Percentiles rank a stretch among this genome's conserved stretches.
These are phyloP conservation scores for Dromaius novaehollandiae DNA, from an alignment of 2,113 vertebrate genomes.

Conservation along the genomic window DNA sequence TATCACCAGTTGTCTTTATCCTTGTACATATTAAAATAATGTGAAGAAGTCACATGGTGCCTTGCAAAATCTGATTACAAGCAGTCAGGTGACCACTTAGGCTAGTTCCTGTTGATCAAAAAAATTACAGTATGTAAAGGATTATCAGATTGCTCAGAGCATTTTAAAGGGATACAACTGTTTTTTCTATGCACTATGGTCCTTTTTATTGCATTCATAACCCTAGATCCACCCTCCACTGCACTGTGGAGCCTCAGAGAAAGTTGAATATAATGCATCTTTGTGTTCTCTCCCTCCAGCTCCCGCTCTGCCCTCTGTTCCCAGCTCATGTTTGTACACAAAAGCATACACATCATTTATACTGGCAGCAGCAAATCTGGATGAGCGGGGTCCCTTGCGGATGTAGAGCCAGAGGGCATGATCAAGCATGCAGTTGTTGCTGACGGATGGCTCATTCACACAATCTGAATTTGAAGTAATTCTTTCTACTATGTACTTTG, in stretches of 20 bases:
- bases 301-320: slow-evolving; percentile 2
- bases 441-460: not conserved
- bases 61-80: not conserved
- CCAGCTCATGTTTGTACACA: slow-evolving; percentile 30
- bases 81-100: not conserved
- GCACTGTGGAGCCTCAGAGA: not conserved
- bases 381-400: not conserved
- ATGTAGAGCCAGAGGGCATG: slow-evolving; percentile 39
- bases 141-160: not conserved
- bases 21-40: not conserved
- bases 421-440: slow-evolving; percentile 16
- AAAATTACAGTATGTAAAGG: not conserved
- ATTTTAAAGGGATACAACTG: not conserved
- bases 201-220: not conserved
- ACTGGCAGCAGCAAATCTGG: slow-evolving; percentile 18
- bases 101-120: not conserved
- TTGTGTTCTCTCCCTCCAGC: not conserved
- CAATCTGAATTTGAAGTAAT: not conserved
- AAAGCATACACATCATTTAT: not conserved
- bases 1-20: not conserved
- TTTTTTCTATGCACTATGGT: not conserved
- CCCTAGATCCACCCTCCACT: not conserved
- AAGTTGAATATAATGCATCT: not conserved
- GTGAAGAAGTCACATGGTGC: not conserved
- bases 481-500: not conserved